Conservation (phyloP, 2,113 vertebrate species). For the Jaculus jaculus region DNA sequence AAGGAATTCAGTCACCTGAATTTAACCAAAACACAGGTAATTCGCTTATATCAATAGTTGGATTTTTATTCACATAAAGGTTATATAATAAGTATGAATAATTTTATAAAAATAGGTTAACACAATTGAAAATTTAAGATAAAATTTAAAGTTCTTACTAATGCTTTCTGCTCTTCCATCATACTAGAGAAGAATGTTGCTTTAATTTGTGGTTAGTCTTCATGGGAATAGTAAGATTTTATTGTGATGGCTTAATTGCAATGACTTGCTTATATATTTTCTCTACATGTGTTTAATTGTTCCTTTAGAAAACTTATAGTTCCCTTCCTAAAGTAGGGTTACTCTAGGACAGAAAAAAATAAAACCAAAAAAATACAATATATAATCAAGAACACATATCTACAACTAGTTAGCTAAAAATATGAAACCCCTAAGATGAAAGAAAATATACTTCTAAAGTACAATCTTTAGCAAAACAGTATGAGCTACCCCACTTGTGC, state of each 20-base stretch:
- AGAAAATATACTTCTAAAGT: background rate
- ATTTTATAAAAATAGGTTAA: background rate
- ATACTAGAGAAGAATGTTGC: background rate
- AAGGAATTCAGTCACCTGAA: background rate
- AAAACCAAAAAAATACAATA: background rate
- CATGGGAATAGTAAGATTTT: background rate
- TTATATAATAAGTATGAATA: background rate
- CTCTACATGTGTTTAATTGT: background rate
- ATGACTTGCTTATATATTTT: background rate
- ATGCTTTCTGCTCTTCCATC: background rate
- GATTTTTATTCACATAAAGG: slow-evolving; percentile 20
- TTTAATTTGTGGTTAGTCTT: slow-evolving; percentile 22
- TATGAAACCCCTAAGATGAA: slow-evolving; percentile 13
- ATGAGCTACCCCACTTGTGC: slow-evolving; percentile 12
- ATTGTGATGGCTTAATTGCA: background rate
- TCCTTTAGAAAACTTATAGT: background rate
- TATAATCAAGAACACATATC: background rate
- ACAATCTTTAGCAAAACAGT: background rate
- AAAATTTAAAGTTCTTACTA: slow-evolving; percentile 25
- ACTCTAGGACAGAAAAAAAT: background rate
- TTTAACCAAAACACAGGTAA: background rate
- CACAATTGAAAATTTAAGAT: background rate
- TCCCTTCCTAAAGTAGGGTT: background rate
- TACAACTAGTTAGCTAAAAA: background rate
- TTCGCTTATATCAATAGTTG: background rate